These are phyloP conservation scores for Philereme vetulata DNA, from an alignment of 2,888 invertebrate genomes.

Conservation along the genomic window DNA sequence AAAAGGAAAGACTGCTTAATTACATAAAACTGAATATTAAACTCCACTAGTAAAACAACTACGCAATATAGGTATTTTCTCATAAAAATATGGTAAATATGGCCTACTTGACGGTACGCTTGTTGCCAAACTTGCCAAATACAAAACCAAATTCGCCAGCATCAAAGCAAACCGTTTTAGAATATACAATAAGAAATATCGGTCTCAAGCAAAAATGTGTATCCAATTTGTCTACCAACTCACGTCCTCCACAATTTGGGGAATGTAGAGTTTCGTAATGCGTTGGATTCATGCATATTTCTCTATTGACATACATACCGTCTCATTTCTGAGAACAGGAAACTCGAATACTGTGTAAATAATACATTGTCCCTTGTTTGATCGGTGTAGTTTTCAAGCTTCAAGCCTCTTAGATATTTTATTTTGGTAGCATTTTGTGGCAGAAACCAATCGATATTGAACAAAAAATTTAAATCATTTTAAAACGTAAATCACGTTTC, in stretches of 20 bases:
- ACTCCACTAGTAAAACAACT: too few species aligned
- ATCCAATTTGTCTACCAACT: conserved; percentile 61
- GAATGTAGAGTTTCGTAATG: conserved; percentile 63
- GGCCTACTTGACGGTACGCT: too few species aligned
- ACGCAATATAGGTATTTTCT: too few species aligned
- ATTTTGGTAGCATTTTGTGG: conserved; percentile 5
- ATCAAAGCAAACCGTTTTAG: conserved; percentile 52
- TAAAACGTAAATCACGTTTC: not conserved
- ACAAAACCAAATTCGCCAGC: conserved; percentile 34
- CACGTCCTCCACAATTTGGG: conserved; percentile 61
- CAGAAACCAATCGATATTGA: not conserved
- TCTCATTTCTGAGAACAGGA: conserved; percentile 35
- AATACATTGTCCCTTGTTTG: conserved; percentile 19
- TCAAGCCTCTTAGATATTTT: not conserved
- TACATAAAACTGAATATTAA: too few species aligned
- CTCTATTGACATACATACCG: conserved; percentile 51
- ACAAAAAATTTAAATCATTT: too few species aligned
- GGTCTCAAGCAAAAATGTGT: conserved; percentile 57
- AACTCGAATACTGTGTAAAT: conserved; percentile 31
- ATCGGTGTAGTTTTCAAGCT: conserved; percentile 16
- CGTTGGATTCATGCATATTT: conserved; percentile 59
- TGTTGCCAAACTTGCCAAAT: conserved; percentile 28
- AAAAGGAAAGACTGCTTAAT: too few species aligned
- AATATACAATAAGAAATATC: conserved; percentile 54
- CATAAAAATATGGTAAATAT: too few species aligned